phyloP scores from a whole-genome alignment of 2,113 vertebrate species.

The Eidolon helvum region DNA sequence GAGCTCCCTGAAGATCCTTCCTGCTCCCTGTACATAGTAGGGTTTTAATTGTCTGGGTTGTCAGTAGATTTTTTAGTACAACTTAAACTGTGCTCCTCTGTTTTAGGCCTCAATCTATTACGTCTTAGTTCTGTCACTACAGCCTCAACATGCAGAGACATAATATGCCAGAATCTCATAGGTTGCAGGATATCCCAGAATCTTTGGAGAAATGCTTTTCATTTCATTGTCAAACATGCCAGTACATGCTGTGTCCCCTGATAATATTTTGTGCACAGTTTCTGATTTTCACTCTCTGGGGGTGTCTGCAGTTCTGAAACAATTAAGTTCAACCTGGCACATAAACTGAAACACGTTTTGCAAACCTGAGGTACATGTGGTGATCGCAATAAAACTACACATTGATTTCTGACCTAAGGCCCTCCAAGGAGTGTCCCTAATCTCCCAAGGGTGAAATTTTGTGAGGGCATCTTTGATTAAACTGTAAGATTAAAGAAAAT shows the following conservation, averaged over 20 bases:
- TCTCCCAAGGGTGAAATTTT: slow-evolving; percentile 50
- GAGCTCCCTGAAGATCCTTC: neutral
- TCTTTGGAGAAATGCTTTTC: slow-evolving; percentile 8
- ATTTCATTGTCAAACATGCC: slow-evolving; percentile 32
- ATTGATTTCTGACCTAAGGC: slow-evolving; percentile 51
- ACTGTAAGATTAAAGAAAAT: slow-evolving; percentile 67
- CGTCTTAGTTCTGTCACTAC: neutral
- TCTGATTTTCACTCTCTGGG: slow-evolving; percentile 51
- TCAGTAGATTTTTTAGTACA: neutral
- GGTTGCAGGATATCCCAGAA: neutral
- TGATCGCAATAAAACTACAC: slow-evolving; percentile 42
- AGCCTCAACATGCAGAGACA: neutral
- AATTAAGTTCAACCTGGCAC: slow-evolving; percentile 53
- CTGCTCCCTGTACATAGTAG: neutral
- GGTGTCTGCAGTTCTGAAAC: slow-evolving; percentile 45
- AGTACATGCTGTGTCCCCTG: neutral
- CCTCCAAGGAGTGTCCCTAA: neutral
- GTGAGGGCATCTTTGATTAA: slow-evolving; percentile 62
- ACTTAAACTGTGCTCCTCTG: neutral
- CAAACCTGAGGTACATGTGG: slow-evolving; percentile 22
- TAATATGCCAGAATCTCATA: neutral
- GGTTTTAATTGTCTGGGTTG: neutral
- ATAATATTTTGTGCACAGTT: slow-evolving; percentile 21
- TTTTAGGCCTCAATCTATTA: neutral
- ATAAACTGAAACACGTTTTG: slow-evolving; percentile 32